Conservation (phyloP, 1,140 invertebrate species). For the Bombus difficillimus region DNA sequence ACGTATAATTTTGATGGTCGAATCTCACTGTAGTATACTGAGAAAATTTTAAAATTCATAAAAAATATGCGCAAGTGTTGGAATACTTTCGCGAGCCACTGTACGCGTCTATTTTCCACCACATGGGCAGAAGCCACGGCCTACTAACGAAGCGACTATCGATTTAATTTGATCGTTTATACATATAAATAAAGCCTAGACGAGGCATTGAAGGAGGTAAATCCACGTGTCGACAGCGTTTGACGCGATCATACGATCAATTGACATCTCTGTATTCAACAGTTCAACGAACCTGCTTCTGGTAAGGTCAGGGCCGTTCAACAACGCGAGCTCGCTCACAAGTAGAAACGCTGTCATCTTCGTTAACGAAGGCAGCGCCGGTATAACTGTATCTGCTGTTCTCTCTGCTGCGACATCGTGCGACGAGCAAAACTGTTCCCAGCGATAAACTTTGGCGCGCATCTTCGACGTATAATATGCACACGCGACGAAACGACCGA, state of each 20-base stretch:
- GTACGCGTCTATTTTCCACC: too few species aligned
- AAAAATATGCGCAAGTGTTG: too few species aligned
- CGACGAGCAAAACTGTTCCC: neutral
- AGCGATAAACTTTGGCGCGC: neutral
- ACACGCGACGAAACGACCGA: neutral
- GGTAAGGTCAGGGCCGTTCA: slow-evolving; percentile 43
- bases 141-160: neutral
- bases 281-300: slow-evolving; percentile 50
- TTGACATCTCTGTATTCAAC: slow-evolving; percentile 38
- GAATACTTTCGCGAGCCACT: too few species aligned
- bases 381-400: slow-evolving; percentile 35
- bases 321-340: neutral
- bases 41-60: too few species aligned
- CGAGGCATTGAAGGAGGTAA: neutral
- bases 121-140: neutral
- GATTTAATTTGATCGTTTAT: neutral
- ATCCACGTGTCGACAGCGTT: slow-evolving; percentile 28
- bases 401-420: neutral
- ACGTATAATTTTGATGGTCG: too few species aligned
- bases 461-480: neutral
- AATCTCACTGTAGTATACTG: too few species aligned
- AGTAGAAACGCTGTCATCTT: slow-evolving; percentile 37
- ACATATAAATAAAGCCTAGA: neutral
- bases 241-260: slow-evolving; percentile 39
- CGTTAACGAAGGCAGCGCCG: slow-evolving; percentile 18